These are phyloP conservation scores for Neodon shergylaensis DNA, from an alignment of 2,113 vertebrate genomes.

Conservation along the genomic window DNA sequence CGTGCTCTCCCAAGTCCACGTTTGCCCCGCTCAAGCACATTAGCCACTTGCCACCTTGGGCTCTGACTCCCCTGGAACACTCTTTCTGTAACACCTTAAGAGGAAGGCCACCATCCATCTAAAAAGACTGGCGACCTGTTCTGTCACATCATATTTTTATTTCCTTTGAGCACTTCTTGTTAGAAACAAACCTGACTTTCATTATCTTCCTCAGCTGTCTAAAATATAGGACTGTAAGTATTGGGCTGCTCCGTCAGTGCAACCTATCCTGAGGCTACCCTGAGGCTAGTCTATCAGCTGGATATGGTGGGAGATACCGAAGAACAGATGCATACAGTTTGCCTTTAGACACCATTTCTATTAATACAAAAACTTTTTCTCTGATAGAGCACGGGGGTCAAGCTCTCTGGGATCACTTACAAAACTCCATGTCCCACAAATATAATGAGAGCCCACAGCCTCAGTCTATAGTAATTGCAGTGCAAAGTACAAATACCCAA, in stretches of 20 bases:
- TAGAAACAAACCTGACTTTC: background rate
- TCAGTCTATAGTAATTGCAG: background rate
- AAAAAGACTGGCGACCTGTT: rapidly evolving
- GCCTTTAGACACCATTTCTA: background rate
- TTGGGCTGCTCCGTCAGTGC: background rate
- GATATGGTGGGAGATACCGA: background rate
- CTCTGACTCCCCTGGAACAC: background rate
- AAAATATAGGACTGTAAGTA: background rate
- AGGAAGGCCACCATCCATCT: background rate
- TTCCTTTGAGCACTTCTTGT: background rate
- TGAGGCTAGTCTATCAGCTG: background rate
- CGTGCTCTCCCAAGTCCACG: rapidly evolving
- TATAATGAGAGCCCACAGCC: background rate
- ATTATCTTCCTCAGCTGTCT: background rate
- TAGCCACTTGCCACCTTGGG: no score
- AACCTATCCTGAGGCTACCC: background rate
- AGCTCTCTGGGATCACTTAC: background rate
- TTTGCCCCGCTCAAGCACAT: background rate
- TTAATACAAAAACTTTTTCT: background rate
- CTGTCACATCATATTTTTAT: background rate
- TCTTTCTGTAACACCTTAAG: background rate
- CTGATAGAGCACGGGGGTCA: background rate
- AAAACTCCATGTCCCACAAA: background rate
- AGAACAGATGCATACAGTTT: background rate
- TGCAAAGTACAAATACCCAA: background rate